Base-by-base conservation (phyloP, 2,888 invertebrate species). In the Eulithis testata region DNA sequence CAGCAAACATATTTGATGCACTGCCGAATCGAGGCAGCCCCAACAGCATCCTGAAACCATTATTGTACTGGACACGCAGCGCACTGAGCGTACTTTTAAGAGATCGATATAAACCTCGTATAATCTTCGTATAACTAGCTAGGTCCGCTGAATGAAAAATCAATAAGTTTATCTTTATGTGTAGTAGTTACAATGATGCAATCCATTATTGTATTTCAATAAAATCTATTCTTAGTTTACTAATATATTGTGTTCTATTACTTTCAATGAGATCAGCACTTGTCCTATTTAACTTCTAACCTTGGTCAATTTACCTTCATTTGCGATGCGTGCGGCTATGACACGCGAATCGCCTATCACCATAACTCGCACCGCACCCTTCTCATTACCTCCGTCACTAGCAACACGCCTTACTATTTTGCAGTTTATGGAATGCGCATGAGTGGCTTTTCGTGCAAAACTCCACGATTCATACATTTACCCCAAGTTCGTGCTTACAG, bases 391-490 rank as follows among this genome's bases (percentile, higher is more conserved):
- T 69, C 67, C 31, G 9, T 50, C 69, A 69, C 44, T 66, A 53
- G 57, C 69, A 54, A 70, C 67, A 40, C 68, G 44, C 69, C 68
- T 60, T 43, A 6, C 52, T 54, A 45, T 31, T 47, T 52, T 64
- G 67, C 66, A 72, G 67, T 69, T 68, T 65, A 71, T 72, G 79
- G 84, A 80, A 85, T 85, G 83, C 78, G 76, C 70, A 77, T 79
- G 72, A 75, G 68, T 67, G 75, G 70, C 55, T 70, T 76, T 82
- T 87, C 89, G 87, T 89, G 89, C 87, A 84, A 85, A 86, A 82
- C 87, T 85, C 77, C 86, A 86, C 84, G 72, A 70, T 67, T 69
- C 65, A 51, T 70, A 58, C 66, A 66, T 70, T 70, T 70, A 70
- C 66, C 55, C 52, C 37, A 62, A 65, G 62, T 63, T 65, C 67